Evolutionary conservation across 2,888 invertebrate species (phyloP), one percentile per base, ranked within the genome.

Genomic region (Helobdella robusta): DNA sequence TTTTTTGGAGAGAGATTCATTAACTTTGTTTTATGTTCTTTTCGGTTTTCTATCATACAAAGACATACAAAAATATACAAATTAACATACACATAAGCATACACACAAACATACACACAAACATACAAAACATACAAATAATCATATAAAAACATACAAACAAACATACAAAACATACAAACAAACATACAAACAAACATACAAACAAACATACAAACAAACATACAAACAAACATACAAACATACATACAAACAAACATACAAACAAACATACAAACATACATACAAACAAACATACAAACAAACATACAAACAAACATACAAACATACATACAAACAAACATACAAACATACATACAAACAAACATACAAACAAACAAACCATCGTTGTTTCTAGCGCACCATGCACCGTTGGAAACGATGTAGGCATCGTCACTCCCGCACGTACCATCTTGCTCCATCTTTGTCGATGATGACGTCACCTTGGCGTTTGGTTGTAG

Each of bases 391-490:
- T 35, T 32, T 44, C 59, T 78, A 15, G 83, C 77, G 70, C 83
- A 83, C 83, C 83, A 83, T 34, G 79, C 82, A 60, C 81, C 79
- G 68, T 79, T 79, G 63, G 81, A 81, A 67, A 81, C 74, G 52
- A 83, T 78, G 68, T 81, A 80, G 30, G 81, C 82, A 69, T 82
- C 81, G 56, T 80, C 81, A 0, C 82, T 81, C 61, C 79, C 79
- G 70, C 83, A 83, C 77, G 82, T 80, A 59, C 78, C 76, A 65
- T 77, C 77, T 60, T 76, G 76, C 73, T 77, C 77, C 28, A 76
- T 74, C 63, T 77, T 75, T 68, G 76, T 74, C 20, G 78, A 76
- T 11, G 82, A 82, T 2, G 83, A 80, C 1, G 78, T 76, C 36
- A 81, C 72, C 64, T 77, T 76, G n/a, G 78, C 79, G 70, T 80